Percentiles rank a stretch among this genome's conserved stretches.
Evolutionary conservation across 2,797 vertebrate species (phyloP).

Genomic region (Periparus ater): DNA sequence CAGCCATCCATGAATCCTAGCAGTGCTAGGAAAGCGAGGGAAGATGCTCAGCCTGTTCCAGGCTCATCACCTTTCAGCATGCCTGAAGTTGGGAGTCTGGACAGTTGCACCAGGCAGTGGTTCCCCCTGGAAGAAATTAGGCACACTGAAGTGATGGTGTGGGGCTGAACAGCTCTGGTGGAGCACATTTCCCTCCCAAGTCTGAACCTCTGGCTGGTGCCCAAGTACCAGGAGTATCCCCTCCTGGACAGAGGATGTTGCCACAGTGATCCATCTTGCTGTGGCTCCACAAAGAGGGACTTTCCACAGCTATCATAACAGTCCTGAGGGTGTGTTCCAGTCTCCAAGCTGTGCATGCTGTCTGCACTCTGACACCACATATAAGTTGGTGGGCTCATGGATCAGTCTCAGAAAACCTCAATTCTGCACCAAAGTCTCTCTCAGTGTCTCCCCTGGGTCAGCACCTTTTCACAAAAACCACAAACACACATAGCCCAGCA

Average conservation of each 20-base stretch:
- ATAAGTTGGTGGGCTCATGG: background rate
- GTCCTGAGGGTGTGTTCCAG: background rate
- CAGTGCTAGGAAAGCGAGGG: background rate
- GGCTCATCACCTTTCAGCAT: background rate
- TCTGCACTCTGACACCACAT: constrained; percentile 37
- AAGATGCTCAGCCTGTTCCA: background rate
- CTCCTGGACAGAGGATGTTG: background rate
- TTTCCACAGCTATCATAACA: constrained; percentile 14
- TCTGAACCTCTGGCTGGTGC: background rate
- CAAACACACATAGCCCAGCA: background rate
- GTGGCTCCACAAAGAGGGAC: background rate
- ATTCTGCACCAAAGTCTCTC: background rate
- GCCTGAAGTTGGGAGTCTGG: background rate
- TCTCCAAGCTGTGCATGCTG: background rate
- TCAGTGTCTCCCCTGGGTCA: background rate
- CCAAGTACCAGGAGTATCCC: background rate
- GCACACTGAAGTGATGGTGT: background rate
- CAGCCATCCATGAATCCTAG: background rate
- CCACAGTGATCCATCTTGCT: background rate
- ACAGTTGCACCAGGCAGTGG: background rate
- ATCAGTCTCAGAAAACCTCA: constrained; percentile 10
- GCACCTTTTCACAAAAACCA: background rate
- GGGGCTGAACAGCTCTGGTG: background rate
- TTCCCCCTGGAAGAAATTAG: background rate
- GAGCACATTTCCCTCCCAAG: background rate